Evolutionary conservation across 1,140 invertebrate genomes (phyloP), one percentile per base, ranked within the genome.

Genomic region (Charaxes varanes): DNA sequence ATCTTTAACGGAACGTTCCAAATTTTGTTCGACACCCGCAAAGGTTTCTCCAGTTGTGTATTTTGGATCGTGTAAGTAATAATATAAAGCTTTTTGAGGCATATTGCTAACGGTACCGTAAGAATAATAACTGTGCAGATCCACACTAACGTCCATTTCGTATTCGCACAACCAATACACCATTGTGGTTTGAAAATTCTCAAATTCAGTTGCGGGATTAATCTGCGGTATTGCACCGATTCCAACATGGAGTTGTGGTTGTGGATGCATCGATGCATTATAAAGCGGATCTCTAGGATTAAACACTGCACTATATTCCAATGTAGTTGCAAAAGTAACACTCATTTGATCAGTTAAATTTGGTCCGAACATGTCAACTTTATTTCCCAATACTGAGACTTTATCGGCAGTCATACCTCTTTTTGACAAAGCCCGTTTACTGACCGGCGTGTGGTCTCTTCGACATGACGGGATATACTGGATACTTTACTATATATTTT

Each of bases 391-490:
- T 7, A 4, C 3, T 4, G 23, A 26, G 10, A 5, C 4, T 26
- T 26, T 26, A 26, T 26, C 23, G n/a, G n/a, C n/a, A n/a, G n/a
- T n/a, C n/a, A n/a, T n/a, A n/a, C n/a, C n/a, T n/a, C n/a, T n/a
- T n/a, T n/a, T n/a, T n/a, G n/a, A n/a, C n/a, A n/a, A n/a, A n/a
- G n/a, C n/a, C n/a, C n/a, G n/a, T n/a, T 11, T 31, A 3, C 8
- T 31, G 28, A 5, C 28, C 28, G 3, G 28, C 28, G 28, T 31
- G 28, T 12, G 14, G 4, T 31, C 28, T 11, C 28, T 31, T 31
- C 11, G 28, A 31, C 28, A 31, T 16, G 13, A 12, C 14, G 6
- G 28, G 28, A 31, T 31, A 31, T 12, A 31, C 28, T 31, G 28
- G 13, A 31, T 15, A 4, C 4, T 4, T 8, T 3, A 5, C 5